Base-by-base conservation (phyloP, 2,797 vertebrate genomes). In the Tachyglossus aculeatus region DNA sequence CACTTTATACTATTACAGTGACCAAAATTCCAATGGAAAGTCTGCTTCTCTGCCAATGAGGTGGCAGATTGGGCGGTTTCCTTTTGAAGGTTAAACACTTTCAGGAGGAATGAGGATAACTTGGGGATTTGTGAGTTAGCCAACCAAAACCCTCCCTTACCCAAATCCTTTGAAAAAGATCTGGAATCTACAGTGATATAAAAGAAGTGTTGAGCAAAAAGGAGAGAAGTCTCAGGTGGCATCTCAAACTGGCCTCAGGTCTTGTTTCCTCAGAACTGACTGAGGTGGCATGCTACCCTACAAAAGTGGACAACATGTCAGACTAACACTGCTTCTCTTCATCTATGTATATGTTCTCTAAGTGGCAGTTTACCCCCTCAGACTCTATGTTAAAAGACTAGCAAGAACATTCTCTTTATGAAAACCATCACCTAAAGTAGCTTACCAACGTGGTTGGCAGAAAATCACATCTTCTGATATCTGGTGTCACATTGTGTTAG, bases 271-370 rank as follows among this genome's bases (percentile, higher is more conserved):
- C 73, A 82, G 66, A 72, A n/a, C n/a, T n/a, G n/a, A 84, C 71
- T 43, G 72, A 88, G 84, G 87, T 88, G 85, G 90, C 76, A 66
- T 83, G 79, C 83, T 74, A n/a, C 78, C 68, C 71, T 90, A 89
- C 91, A 90, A 85, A 89, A 94, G 78, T 84, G 88, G 94, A 95
- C 94, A 95, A 93, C 81, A 90, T 90, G 90, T 95, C 95, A 95
- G 86, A 83, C 74, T 82, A 87, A 88, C 78, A 88, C 86, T 90
- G 85, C 81, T 89, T 86, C 87, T 83, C 90, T 87, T 93, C 85
- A 90, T 89, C 82, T n/a, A 86, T 74, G 82, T 67, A 52, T 74
- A 66, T 68, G 80, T 89, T 87, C 92, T 88, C 89, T 90, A 88
- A 74, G 80, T 93, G 93, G 92, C 92, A 93, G 90, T 82, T 89